These are phyloP conservation scores for Trichogramma pretiosum DNA, from an alignment of 1,140 invertebrate genomes.

Conservation along the genomic window DNA sequence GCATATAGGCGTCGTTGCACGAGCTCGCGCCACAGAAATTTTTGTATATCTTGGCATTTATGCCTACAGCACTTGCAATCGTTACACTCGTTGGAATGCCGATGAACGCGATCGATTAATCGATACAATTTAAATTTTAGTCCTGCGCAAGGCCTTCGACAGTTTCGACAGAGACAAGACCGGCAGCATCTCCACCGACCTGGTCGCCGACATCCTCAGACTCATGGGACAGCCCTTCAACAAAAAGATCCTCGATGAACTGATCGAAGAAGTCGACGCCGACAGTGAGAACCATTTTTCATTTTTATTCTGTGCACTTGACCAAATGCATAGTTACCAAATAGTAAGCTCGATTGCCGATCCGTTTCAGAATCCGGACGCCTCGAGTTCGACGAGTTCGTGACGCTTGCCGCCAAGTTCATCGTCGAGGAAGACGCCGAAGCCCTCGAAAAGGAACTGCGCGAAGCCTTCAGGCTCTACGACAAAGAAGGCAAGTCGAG, in stretches of 20 bases:
- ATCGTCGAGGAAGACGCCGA: conserved; percentile 92
- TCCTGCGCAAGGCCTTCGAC: conserved; percentile 89
- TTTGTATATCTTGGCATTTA: no score
- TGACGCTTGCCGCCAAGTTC: conserved; percentile 86
- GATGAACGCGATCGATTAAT: background rate
- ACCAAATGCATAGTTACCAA: background rate
- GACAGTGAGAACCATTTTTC: conserved; percentile 82
- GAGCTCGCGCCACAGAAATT: no score
- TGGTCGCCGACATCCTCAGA: conserved; percentile 87
- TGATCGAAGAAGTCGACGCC: conserved; percentile 92
- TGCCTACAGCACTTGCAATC: no score
- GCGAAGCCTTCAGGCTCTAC: conserved; percentile 86
- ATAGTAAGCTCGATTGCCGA: background rate
- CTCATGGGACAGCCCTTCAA: conserved; percentile 95
- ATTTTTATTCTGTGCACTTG: background rate
- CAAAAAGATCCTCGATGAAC: conserved; percentile 86
- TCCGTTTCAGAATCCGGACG: conserved; percentile 71
- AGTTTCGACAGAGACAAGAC: conserved; percentile 91
- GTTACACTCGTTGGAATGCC: no score
- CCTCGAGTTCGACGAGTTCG: conserved; percentile 91
- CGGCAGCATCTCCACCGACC: conserved; percentile 87
- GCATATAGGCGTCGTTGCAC: no score
- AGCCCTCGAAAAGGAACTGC: conserved; percentile 82
- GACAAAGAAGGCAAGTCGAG: conserved; percentile 66
- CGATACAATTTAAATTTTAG: conserved; percentile 44